phyloP scores from a whole-genome alignment of 2,797 vertebrate species.

The Gymnoscopelus braueri region DNA sequence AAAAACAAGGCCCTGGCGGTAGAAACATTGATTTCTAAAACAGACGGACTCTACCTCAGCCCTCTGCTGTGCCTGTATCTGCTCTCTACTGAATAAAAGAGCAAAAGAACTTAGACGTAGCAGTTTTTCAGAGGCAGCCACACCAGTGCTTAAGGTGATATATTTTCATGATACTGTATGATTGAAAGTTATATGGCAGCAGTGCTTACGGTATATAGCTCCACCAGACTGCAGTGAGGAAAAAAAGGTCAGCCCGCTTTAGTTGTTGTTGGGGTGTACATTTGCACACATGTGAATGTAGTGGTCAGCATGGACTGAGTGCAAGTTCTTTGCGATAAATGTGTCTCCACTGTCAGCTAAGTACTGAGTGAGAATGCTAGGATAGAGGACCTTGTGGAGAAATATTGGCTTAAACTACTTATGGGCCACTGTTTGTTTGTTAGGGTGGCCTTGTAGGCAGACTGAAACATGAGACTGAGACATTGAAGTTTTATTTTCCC shows the following conservation, averaged over 20 bases:
- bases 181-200: neutral
- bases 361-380: neutral
- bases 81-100: slow-evolving; percentile 17
- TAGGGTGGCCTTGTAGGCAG: neutral
- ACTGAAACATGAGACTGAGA: neutral
- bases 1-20: neutral
- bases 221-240: too few species aligned
- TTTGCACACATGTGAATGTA: too few species aligned
- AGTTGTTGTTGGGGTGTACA: too few species aligned
- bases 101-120: neutral
- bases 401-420: neutral
- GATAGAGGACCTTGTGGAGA: neutral
- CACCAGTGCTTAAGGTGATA: neutral
- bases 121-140: neutral
- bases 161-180: neutral
- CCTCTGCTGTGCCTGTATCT: too few species aligned
- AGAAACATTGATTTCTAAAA: neutral
- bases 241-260: too few species aligned
- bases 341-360: too few species aligned
- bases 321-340: too few species aligned
- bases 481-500: neutral
- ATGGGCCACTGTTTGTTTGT: neutral
- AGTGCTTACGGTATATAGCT: neutral
- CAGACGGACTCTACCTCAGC: too few species aligned
- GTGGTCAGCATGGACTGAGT: too few species aligned